phyloP scores from a whole-genome alignment of 2,888 invertebrate species.

The Hanleya hanleyi region DNA sequence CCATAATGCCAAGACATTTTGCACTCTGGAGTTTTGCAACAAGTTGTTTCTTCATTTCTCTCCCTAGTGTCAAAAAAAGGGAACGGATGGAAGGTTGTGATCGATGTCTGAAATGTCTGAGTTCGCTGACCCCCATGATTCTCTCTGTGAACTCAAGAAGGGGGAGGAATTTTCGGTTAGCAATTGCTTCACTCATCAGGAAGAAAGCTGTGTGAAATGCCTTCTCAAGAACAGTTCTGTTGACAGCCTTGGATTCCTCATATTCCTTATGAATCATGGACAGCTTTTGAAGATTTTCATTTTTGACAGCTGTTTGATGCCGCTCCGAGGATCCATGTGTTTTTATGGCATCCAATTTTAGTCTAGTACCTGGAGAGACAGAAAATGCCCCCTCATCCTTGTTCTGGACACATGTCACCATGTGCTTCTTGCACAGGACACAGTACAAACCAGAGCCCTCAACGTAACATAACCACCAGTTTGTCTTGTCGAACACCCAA shows the following conservation, averaged over 20 bases:
- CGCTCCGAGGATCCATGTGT: no score
- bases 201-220: constrained; percentile 6
- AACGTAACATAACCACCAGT: background rate
- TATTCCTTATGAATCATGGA: background rate
- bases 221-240: background rate
- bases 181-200: background rate
- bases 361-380: background rate
- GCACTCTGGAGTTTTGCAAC: background rate
- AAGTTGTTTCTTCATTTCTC: background rate
- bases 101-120: background rate
- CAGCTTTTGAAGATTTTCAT: background rate
- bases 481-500: no score
- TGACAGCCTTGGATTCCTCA: background rate
- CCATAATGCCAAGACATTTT: background rate
- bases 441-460: background rate
- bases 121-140: background rate
- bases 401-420: background rate
- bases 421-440: background rate
- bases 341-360: no score
- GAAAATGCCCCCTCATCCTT: background rate
- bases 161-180: background rate
- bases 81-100: background rate
- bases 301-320: no score
- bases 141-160: background rate
- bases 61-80: background rate